Conservation (phyloP, 1,140 invertebrate genomes). For the Achroia grisella region DNA sequence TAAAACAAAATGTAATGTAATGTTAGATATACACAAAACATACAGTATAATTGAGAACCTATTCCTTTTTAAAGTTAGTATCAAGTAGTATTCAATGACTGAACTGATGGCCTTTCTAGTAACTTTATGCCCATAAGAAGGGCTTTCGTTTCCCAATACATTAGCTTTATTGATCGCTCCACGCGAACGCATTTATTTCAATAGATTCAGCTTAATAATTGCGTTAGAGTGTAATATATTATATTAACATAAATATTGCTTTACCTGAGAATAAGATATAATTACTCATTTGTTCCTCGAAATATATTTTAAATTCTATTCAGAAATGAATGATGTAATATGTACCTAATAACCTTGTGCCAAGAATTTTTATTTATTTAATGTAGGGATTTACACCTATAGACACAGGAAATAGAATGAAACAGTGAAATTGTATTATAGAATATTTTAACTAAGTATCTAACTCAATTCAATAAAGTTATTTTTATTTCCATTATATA, state of each 20-base stretch:
- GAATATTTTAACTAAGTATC: no score
- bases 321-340: not conserved
- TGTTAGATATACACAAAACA: no score
- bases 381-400: no score
- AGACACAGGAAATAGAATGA: no score
- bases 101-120: not conserved
- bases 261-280: not conserved
- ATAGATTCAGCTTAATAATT: slow-evolving; percentile 16
- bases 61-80: no score
- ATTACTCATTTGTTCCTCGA: not conserved
- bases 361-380: no score
- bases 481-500: no score
- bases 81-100: not conserved
- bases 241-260: not conserved
- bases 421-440: no score
- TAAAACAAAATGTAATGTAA: no score
- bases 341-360: no score
- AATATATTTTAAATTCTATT: not conserved
- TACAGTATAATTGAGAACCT: no score
- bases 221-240: not conserved
- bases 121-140: not conserved
- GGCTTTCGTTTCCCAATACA: slow-evolving; percentile 44
- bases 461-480: no score
- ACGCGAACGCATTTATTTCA: slow-evolving; percentile 22
- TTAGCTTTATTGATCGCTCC: slow-evolving; percentile 52